Conservation (phyloP, 2,113 vertebrate species). For the Lophius piscatorius region DNA sequence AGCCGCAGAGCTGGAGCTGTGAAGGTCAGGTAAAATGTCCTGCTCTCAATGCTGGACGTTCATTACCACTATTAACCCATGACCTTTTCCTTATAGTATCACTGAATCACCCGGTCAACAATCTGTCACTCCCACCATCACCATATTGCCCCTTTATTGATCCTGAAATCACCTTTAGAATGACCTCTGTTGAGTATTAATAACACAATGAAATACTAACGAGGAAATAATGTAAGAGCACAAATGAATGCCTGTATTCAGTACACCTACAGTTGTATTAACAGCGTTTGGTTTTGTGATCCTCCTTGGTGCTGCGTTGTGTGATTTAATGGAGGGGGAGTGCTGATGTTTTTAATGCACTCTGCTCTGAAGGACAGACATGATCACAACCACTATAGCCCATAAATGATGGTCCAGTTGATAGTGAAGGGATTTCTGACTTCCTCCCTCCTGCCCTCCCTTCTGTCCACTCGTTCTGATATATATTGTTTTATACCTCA, state of each 20-base stretch:
- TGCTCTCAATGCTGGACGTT: conserved; percentile 7
- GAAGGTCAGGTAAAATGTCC: conserved; percentile 33
- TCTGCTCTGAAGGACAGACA: conserved; percentile 48
- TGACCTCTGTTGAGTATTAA: conserved; percentile 18
- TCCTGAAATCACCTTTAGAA: conserved; percentile 38
- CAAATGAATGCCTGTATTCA: background rate
- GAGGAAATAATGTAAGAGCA: background rate
- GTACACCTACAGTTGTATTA: background rate
- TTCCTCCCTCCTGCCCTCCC: conserved; percentile 6
- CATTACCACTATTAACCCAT: conserved; percentile 31
- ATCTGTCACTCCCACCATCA: background rate
- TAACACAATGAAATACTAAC: conserved; percentile 11
- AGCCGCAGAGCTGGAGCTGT: conserved; percentile 13
- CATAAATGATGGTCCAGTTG: conserved; percentile 33
- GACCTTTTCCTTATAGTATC: conserved; percentile 7
- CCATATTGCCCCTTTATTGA: background rate
- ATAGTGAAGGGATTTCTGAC: conserved; percentile 22
- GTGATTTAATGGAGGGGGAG: conserved; percentile 42
- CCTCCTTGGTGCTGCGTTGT: conserved; percentile 10
- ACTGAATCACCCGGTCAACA: conserved; percentile 9
- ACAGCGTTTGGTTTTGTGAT: background rate
- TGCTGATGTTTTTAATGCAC: conserved; percentile 46
- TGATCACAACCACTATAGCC: conserved; percentile 23
- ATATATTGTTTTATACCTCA: too few species aligned
- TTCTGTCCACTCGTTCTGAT: conserved; percentile 5